A percentile compares a stretch with the other conserved stretches of the same genome.
Evolutionary conservation across 2,113 vertebrate species (phyloP).

Genomic region (Campylomormyrus numenius): DNA sequence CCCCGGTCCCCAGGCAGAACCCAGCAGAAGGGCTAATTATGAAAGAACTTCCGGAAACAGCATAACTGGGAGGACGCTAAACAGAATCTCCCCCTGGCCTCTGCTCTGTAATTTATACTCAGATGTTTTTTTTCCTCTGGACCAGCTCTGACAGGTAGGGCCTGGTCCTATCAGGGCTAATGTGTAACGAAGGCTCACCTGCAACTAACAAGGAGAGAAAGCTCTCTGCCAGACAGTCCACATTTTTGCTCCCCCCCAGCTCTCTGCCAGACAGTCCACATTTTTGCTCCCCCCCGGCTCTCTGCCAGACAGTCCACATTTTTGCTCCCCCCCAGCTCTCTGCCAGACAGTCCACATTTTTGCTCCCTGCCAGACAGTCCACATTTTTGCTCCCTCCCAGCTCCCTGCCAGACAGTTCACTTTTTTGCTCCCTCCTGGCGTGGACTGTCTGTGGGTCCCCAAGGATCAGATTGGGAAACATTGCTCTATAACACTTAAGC

Average conservation of each 20-base stretch:
- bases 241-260: background rate
- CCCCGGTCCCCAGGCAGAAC: slow-evolving; percentile 24
- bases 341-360: background rate
- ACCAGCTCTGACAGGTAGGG: background rate
- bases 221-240: background rate
- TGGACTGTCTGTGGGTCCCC: background rate
- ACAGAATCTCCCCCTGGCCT: slow-evolving; percentile 25
- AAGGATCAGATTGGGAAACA: background rate
- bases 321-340: background rate
- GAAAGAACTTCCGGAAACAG: slow-evolving; percentile 16
- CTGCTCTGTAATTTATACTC: background rate
- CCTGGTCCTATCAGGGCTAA: background rate
- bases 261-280: background rate
- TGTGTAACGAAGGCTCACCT: background rate
- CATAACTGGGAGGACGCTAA: slow-evolving; percentile 34
- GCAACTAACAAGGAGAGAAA: background rate
- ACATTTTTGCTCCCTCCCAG: background rate
- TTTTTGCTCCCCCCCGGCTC: background rate
- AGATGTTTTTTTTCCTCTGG: background rate
- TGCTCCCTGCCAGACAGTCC: background rate
- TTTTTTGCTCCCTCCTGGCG: background rate
- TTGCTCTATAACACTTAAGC: background rate
- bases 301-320: no score
- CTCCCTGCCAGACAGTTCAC: background rate
- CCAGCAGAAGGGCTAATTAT: slow-evolving; percentile 42